Percentiles rank a stretch among this genome's conserved stretches.
Conservation (phyloP, 2,113 vertebrate genomes). For the Odobenus rosmarus region DNA sequence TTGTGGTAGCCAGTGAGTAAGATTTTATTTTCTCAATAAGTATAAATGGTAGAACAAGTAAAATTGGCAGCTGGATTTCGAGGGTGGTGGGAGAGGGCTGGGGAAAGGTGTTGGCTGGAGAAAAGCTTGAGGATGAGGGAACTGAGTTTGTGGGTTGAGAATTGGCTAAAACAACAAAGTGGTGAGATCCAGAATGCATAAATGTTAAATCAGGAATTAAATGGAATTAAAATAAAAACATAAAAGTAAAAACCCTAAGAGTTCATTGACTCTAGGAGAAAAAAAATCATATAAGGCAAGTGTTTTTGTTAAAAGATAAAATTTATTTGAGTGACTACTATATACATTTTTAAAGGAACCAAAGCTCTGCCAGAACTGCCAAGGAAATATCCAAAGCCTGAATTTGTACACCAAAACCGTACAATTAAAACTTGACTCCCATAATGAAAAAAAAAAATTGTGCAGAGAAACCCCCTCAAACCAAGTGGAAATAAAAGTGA, state of each 20-base stretch:
- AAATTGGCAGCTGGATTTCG: neutral
- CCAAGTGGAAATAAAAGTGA: neutral
- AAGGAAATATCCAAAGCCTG: neutral
- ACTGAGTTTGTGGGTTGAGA: neutral
- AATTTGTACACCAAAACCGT: neutral
- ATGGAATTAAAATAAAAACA: neutral
- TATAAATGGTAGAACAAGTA: neutral
- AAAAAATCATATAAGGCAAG: neutral
- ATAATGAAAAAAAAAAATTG: neutral
- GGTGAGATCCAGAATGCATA: neutral
- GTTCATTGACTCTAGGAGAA: neutral
- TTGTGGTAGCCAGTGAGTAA: neutral
- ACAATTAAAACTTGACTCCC: neutral
- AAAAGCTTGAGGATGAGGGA: neutral
- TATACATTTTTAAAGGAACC: conserved; percentile 43
- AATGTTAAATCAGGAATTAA: neutral
- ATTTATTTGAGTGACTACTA: conserved; percentile 62
- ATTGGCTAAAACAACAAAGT: neutral
- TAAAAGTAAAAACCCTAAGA: neutral
- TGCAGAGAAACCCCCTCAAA: neutral
- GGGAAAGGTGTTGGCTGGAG: neutral
- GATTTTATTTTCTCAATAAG: neutral
- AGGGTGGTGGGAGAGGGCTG: neutral
- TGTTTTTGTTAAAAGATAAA: neutral
- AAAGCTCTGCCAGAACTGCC: conserved; percentile 13